These are phyloP conservation scores for Ochropleura leucogaster DNA, from an alignment of 2,888 invertebrate genomes.

Conservation along the genomic window DNA sequence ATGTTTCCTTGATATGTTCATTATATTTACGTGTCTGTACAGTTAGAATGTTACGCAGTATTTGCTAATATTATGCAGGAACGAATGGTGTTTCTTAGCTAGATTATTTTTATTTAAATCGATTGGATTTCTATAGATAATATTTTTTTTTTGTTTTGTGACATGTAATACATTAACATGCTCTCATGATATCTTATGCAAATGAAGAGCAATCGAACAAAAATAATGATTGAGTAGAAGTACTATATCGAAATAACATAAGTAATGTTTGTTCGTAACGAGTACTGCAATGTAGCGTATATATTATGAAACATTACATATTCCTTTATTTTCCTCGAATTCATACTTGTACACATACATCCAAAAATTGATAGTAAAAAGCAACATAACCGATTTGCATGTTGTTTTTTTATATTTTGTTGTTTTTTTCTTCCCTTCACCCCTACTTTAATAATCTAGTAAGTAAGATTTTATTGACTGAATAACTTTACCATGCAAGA, in stretches of 20 bases:
- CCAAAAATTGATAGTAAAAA: constrained; percentile 91
- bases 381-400: constrained; percentile 89
- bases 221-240: constrained; percentile 86
- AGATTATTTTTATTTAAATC: constrained; percentile 89
- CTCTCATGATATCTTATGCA: constrained; percentile 83
- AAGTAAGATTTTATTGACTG: constrained; percentile 66
- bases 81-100: constrained; percentile 87
- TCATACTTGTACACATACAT: constrained; percentile 90
- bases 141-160: constrained; percentile 84
- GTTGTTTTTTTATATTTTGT: constrained; percentile 83
- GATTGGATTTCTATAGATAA: constrained; percentile 87
- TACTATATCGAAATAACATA: constrained; percentile 88
- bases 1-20: constrained; percentile 81
- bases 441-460: constrained; percentile 63
- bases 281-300: constrained; percentile 90
- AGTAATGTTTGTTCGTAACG: constrained; percentile 89
- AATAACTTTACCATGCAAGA: constrained; percentile 64
- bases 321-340: constrained; percentile 90
- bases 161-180: constrained; percentile 77
- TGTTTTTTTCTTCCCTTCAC: constrained; percentile 72
- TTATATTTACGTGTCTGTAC: constrained; percentile 85
- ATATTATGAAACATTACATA: constrained; percentile 88
- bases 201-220: constrained; percentile 87
- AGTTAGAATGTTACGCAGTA: constrained; percentile 87
- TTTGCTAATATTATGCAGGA: constrained; percentile 84